Conservation (phyloP, 1,140 invertebrate genomes). For the Leptinotarsa undecemlineata region DNA sequence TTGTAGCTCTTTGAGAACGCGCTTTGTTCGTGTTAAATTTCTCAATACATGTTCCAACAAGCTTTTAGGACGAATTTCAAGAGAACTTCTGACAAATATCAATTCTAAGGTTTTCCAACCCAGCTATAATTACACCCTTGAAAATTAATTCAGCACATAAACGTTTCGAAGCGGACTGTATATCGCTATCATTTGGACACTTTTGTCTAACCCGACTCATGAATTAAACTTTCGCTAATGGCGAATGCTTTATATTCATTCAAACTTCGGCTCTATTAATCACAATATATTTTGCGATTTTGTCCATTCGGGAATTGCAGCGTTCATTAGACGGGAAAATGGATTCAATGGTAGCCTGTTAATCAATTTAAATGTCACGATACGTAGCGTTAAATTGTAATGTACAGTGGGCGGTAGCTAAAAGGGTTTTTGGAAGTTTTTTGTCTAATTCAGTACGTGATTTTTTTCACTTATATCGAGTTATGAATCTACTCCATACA, state of each 20-base stretch:
- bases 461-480: too few species aligned
- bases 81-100: too few species aligned
- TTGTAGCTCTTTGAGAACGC: too few species aligned
- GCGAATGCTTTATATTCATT: neutral
- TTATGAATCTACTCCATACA: too few species aligned
- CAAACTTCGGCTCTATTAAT: neutral
- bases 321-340: neutral
- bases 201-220: neutral
- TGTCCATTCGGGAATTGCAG: neutral
- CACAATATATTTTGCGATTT: neutral
- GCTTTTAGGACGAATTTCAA: too few species aligned
- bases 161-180: neutral
- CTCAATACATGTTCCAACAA: too few species aligned
- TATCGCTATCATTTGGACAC: neutral
- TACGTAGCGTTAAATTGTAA: too few species aligned
- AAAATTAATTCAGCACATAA: neutral
- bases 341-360: neutral
- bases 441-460: too few species aligned
- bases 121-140: neutral
- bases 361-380: too few species aligned
- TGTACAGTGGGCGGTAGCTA: too few species aligned
- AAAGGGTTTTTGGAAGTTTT: too few species aligned
- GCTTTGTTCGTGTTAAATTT: too few species aligned
- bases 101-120: neutral
- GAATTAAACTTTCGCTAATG: slow-evolving; percentile 1